Percentiles rank a stretch among this genome's conserved stretches.
These are phyloP conservation scores for Drosophila pallidifrons DNA, from an alignment of 1,140 invertebrate genomes.

Conservation along the genomic window DNA sequence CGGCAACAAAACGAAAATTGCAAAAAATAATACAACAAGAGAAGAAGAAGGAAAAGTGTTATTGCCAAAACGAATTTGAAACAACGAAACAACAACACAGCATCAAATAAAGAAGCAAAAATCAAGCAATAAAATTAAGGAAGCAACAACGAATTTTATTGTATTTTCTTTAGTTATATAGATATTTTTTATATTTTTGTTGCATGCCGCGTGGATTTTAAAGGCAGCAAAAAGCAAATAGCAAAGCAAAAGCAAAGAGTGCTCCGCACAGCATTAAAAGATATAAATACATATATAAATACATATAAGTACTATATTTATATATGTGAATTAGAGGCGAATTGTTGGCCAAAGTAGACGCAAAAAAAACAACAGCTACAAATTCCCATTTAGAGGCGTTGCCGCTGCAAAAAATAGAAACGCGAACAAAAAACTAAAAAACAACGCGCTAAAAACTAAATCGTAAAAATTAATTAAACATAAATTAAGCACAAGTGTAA, in stretches of 20 bases:
- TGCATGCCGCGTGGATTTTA: conserved; percentile 68
- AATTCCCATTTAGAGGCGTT: conserved; percentile 62
- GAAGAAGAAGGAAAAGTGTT: conserved; percentile 21
- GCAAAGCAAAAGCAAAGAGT: conserved; percentile 1
- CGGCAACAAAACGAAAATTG: conserved; percentile 51
- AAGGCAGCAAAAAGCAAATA: conserved; percentile 16
- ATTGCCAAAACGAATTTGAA: conserved; percentile 68
- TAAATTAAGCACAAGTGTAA: conserved; percentile 50
- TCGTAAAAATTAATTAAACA: conserved; percentile 55
- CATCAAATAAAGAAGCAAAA: conserved; percentile 32
- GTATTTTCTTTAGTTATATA: conserved; percentile 3
- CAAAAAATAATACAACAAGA: conserved; percentile 5
- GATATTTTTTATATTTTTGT: conserved; percentile 27
- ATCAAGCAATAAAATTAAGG: conserved; percentile 19
- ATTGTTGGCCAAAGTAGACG: conserved; percentile 52
- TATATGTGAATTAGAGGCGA: conserved; percentile 48
- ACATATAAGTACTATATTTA: conserved; percentile 51
- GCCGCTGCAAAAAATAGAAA: conserved; percentile 33
- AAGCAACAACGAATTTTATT: conserved; percentile 57
- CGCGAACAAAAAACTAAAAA: not conserved
- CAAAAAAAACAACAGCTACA: conserved; percentile 27
- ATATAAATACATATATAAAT: conserved; percentile 47
- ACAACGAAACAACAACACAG: conserved; percentile 41
- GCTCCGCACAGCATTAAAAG: conserved; percentile 25
- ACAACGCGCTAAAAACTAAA: conserved; percentile 14